Percentiles rank a stretch among this genome's conserved stretches.
These are phyloP conservation scores for Allolobophora icterica DNA, from an alignment of 2,888 invertebrate genomes.

Conservation along the genomic window DNA sequence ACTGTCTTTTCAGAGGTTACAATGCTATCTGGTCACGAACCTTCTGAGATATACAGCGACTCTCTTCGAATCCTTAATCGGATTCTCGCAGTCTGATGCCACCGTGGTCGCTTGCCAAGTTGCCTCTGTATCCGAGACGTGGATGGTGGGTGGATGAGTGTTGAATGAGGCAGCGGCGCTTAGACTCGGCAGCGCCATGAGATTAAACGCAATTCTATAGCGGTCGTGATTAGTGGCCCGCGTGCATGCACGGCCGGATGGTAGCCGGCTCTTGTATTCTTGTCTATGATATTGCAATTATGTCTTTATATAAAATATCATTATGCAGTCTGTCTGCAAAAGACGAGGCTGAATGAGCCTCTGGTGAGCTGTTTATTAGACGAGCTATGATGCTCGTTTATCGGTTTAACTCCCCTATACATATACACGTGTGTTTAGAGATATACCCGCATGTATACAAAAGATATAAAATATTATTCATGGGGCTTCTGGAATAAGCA, in stretches of 20 bases:
- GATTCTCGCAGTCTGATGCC: background rate
- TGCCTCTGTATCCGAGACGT: background rate
- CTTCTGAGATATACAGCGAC: background rate
- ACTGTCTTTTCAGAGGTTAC: no score
- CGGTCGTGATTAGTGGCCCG: background rate
- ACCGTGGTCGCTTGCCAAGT: background rate
- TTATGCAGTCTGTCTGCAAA: background rate
- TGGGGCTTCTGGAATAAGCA: background rate
- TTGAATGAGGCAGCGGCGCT: background rate
- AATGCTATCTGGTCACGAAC: no score
- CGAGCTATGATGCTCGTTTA: background rate
- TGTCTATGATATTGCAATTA: background rate
- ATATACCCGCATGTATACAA: background rate
- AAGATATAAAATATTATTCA: background rate
- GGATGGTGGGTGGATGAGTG: background rate
- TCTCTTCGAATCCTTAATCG: background rate
- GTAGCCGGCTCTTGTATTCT: background rate
- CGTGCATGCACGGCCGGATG: background rate
- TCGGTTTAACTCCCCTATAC: background rate
- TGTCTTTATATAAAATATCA: constrained; percentile 17
- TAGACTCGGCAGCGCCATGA: background rate
- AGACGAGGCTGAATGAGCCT: background rate
- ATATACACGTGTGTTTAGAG: background rate
- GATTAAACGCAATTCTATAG: background rate
- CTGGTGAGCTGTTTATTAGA: background rate